Evolutionary conservation across 2,113 vertebrate genomes (phyloP).

Genomic region (Ranitomeya variabilis): DNA sequence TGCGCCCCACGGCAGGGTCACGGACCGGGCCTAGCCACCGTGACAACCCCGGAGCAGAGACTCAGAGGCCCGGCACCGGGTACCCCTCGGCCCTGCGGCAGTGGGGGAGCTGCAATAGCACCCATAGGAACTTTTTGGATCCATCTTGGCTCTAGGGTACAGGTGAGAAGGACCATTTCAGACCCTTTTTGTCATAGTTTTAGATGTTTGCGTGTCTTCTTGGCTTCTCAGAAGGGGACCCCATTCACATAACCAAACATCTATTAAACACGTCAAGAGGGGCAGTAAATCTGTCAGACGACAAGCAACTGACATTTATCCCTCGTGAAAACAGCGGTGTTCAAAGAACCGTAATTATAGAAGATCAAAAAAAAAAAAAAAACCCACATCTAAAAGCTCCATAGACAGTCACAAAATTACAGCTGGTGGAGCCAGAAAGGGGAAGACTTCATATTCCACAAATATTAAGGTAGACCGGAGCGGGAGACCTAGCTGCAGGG

Average conservation of each 20-base stretch:
- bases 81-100: too few species aligned
- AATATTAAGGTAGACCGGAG: not conserved
- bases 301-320: not conserved
- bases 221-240: not conserved
- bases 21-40: too few species aligned
- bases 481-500: not conserved
- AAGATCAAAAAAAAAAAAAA: too few species aligned
- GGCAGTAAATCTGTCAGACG: slow-evolving; percentile 5
- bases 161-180: too few species aligned
- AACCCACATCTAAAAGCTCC: slow-evolving; percentile 18
- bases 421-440: not conserved
- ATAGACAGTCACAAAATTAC: slow-evolving; percentile 31
- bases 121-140: too few species aligned
- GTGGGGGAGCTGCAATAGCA: too few species aligned
- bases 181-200: too few species aligned
- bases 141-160: too few species aligned
- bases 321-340: not conserved
- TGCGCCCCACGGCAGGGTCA: too few species aligned
- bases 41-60: too few species aligned
- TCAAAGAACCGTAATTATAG: slow-evolving; percentile 30
- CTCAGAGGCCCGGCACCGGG: too few species aligned
- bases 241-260: not conserved
- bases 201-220: not conserved
- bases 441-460: not conserved
- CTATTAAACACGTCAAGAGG: slow-evolving; percentile 7